A percentile compares a stretch with the other conserved stretches of the same genome.
phyloP scores from a whole-genome alignment of 2,113 vertebrate species.

The Diadophis punctatus region DNA sequence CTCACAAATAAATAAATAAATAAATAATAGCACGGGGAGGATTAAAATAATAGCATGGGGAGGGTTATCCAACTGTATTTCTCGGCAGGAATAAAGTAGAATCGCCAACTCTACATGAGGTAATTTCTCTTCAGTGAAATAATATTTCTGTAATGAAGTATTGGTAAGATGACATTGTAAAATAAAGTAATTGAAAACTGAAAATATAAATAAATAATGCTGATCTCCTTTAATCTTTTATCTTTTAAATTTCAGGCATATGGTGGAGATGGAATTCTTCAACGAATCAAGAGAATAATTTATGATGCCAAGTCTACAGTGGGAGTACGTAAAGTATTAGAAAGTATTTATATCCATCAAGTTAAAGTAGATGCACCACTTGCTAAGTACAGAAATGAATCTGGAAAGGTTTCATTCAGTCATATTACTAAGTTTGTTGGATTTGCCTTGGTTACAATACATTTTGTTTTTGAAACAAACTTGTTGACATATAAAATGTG shows the following conservation, averaged over 20 bases:
- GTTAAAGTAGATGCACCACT: neutral
- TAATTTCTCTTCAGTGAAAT: neutral
- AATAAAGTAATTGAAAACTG: neutral
- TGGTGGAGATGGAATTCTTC: slow-evolving; percentile 91
- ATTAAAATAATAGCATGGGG: no score
- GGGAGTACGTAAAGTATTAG: slow-evolving; percentile 76
- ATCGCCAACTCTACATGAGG: slow-evolving; percentile 36
- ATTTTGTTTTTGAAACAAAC: neutral
- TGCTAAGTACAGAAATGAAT: neutral
- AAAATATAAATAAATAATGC: slow-evolving; percentile 49
- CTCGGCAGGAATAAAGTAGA: slow-evolving; percentile 2
- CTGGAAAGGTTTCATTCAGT: neutral
- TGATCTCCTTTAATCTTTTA: slow-evolving; percentile 49
- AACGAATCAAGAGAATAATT: slow-evolving; percentile 87
- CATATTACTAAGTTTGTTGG: neutral
- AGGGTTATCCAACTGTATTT: neutral
- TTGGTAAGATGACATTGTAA: slow-evolving; percentile 30
- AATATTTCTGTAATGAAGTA: neutral
- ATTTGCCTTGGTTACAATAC: neutral
- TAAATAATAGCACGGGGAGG: neutral
- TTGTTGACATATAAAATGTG: neutral
- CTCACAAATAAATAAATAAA: no score
- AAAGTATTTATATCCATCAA: neutral
- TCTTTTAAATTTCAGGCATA: slow-evolving; percentile 79
- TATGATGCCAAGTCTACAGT: slow-evolving; percentile 93